These are phyloP conservation scores for Globodera rostochiensis DNA, from an alignment of 1,140 invertebrate species.

Conservation along the genomic window DNA sequence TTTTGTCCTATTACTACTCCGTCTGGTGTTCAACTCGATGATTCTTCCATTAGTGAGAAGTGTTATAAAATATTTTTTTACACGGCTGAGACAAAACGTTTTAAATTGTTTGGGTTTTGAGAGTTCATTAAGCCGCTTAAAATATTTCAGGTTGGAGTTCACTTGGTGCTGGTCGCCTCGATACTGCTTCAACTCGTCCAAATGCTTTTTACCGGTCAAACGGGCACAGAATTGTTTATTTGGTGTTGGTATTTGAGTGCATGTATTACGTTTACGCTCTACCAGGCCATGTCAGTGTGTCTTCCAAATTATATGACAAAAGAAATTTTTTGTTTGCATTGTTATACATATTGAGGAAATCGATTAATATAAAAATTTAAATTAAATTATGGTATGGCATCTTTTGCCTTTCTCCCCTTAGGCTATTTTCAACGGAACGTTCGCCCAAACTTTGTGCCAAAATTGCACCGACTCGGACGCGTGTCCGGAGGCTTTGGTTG, in stretches of 20 bases:
- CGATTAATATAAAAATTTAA: background rate
- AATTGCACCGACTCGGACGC: slow-evolving; percentile 12
- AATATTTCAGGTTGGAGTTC: background rate
- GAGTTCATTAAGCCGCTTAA: too few relatives aligned
- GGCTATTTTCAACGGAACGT: slow-evolving; percentile 18
- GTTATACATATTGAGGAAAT: background rate
- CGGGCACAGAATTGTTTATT: slow-evolving; percentile 17
- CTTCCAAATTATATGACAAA: background rate
- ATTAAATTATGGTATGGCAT: background rate
- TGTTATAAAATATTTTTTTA: background rate
- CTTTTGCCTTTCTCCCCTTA: background rate
- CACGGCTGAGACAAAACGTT: too few relatives aligned
- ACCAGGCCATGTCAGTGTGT: slow-evolving; percentile 17
- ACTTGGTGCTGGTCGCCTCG: slow-evolving; percentile 15
- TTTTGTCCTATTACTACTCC: slow-evolving; percentile 4
- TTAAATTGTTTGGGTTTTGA: too few relatives aligned
- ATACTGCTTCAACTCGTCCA: slow-evolving; percentile 24
- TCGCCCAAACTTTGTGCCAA: slow-evolving; percentile 12
- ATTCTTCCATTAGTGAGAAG: slow-evolving; percentile 1
- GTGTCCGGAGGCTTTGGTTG: background rate
- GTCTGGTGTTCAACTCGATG: background rate
- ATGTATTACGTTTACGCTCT: slow-evolving; percentile 23
- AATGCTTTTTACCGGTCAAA: slow-evolving; percentile 2
- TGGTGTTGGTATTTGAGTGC: slow-evolving; percentile 29
- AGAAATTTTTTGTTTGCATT: too few relatives aligned